These are phyloP conservation scores for Sebastes vulpes DNA, from an alignment of 2,797 vertebrate species.

Conservation along the genomic window DNA sequence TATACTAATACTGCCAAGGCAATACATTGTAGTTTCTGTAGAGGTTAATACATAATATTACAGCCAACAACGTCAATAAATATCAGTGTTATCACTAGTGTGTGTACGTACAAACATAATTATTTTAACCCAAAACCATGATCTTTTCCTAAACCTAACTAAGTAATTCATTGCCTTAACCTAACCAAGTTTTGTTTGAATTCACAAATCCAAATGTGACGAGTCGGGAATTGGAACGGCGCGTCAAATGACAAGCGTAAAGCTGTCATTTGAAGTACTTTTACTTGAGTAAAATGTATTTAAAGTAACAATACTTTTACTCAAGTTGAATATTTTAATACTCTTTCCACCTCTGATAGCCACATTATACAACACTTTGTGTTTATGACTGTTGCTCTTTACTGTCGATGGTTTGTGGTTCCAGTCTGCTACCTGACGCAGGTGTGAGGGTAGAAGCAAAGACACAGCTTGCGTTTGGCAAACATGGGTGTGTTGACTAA, in stretches of 20 bases:
- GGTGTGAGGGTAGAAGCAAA: not conserved
- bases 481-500: not conserved
- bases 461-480: not conserved
- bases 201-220: not conserved
- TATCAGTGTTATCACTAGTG: not conserved
- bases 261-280: no score
- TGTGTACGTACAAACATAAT: no score
- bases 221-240: no score
- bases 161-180: not conserved
- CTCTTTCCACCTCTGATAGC: no score
- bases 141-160: not conserved
- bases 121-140: no score
- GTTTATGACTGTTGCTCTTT: not conserved
- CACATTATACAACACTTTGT: no score
- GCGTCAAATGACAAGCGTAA: no score
- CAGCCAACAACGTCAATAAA: not conserved
- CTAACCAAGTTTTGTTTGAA: not conserved
- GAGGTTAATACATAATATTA: not conserved
- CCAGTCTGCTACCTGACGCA: not conserved
- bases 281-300: no score
- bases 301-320: no score
- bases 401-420: not conserved
- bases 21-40: not conserved
- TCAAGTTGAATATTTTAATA: no score
- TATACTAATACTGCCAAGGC: not conserved